These are phyloP conservation scores for Lobophora halterata DNA, from an alignment of 2,888 invertebrate species.

Conservation along the genomic window DNA sequence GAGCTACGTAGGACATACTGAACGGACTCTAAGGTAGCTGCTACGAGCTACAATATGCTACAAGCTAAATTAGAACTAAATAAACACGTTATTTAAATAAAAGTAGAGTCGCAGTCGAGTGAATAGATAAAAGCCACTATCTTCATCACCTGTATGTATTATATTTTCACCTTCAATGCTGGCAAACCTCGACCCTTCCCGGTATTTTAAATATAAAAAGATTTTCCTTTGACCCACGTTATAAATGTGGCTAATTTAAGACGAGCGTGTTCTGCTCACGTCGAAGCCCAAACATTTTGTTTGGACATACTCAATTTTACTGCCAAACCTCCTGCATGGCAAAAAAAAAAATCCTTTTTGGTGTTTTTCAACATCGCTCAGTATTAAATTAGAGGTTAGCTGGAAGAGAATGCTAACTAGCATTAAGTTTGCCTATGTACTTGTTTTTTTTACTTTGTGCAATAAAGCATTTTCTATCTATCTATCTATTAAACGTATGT, in stretches of 20 bases:
- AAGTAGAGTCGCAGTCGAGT: no score
- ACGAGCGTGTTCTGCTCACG: constrained; percentile 26
- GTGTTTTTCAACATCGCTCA: constrained; percentile 8
- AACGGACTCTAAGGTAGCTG: no score
- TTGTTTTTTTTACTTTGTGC: no score
- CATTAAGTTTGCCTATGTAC: no score
- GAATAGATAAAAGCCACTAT: neutral
- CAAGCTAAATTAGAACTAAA: no score
- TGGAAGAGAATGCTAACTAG: no score
- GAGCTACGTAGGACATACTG: no score
- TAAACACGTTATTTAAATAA: no score
- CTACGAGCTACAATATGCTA: no score
- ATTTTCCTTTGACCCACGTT: constrained; percentile 34
- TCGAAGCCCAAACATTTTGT: constrained; percentile 25
- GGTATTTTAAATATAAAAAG: constrained; percentile 28
- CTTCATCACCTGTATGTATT: constrained; percentile 2
- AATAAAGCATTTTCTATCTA: no score
- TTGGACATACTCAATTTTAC: constrained; percentile 24
- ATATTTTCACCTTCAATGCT: no score
- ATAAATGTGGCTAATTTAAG: constrained; percentile 38
- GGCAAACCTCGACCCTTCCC: constrained; percentile 20
- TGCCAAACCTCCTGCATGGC: constrained; percentile 9
- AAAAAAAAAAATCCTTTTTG: constrained; percentile 16
- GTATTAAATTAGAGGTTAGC: constrained; percentile 3
- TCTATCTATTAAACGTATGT: no score